A percentile compares a stretch with the other conserved stretches of the same genome.
Conservation (phyloP, 2,888 invertebrate genomes). For the Leptopilina syphax region DNA sequence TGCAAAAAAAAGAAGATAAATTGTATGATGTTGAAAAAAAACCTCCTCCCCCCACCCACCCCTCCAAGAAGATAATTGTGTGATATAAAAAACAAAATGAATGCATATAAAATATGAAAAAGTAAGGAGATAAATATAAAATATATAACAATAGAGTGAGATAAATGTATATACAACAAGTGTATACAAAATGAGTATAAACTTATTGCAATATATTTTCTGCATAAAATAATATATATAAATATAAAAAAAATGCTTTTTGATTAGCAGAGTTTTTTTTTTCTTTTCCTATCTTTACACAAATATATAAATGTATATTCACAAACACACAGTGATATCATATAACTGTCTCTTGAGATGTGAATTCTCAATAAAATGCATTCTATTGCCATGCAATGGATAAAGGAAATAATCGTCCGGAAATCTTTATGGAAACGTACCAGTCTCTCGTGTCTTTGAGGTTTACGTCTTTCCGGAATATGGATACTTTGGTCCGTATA, state of each 20-base stretch:
- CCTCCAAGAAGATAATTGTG: not conserved
- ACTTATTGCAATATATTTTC: too few relatives aligned
- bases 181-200: not conserved
- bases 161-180: not conserved
- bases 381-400: slow-evolving; percentile 1
- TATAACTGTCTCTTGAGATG: not conserved
- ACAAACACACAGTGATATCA: not conserved
- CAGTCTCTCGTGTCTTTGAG: slow-evolving; percentile 19
- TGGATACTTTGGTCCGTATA: slow-evolving; percentile 25
- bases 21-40: too few relatives aligned
- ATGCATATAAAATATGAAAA: not conserved
- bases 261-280: not conserved
- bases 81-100: not conserved
- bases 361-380: slow-evolving; percentile 17
- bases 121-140: not conserved
- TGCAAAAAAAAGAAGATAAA: not conserved
- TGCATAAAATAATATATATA: not conserved
- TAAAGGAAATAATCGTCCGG: slow-evolving; percentile 26
- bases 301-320: too few relatives aligned
- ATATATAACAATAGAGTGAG: not conserved
- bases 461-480: slow-evolving; percentile 33
- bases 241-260: not conserved
- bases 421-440: slow-evolving; percentile 30
- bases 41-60: too few relatives aligned
- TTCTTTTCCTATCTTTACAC: not conserved